These are phyloP conservation scores for Saguinus midas DNA, from an alignment of 2,113 vertebrate genomes.

Conservation along the genomic window DNA sequence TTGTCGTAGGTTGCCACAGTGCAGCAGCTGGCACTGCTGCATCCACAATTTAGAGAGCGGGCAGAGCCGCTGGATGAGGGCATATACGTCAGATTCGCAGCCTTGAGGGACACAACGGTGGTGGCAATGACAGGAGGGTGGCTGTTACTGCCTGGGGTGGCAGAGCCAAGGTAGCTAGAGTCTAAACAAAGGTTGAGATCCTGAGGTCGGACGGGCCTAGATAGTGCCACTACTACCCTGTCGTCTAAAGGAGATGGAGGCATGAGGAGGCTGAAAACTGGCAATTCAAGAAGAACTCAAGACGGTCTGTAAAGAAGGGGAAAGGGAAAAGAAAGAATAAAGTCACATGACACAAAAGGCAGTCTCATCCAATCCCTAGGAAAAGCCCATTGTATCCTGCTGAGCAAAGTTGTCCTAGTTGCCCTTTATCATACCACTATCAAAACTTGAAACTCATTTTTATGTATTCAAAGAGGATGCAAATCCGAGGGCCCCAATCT, in stretches of 20 bases:
- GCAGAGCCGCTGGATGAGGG: slow-evolving; percentile 99
- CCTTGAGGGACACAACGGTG: slow-evolving; percentile 93
- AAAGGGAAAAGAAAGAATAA: slow-evolving; percentile 60
- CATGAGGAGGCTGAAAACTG: slow-evolving; percentile 96
- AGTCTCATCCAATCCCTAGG: neutral
- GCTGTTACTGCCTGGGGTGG: slow-evolving; percentile 81
- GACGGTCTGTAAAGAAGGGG: slow-evolving; percentile 85
- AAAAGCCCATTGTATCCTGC: neutral
- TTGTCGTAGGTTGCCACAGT: slow-evolving; percentile 98
- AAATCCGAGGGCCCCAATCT: neutral
- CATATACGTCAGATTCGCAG: slow-evolving; percentile 99
- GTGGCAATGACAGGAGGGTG: slow-evolving; percentile 86
- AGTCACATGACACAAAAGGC: slow-evolving; percentile 36
- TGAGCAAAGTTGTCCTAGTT: neutral
- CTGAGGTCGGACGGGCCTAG: slow-evolving; percentile 98
- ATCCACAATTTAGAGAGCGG: slow-evolving; percentile 99
- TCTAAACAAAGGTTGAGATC: slow-evolving; percentile 97
- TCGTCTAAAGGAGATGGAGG: slow-evolving; percentile 99
- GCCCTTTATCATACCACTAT: neutral
- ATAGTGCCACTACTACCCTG: slow-evolving; percentile 99
- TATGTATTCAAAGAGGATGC: neutral
- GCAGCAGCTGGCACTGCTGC: slow-evolving; percentile 99
- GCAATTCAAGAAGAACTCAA: slow-evolving; percentile 92
- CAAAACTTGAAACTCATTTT: neutral
- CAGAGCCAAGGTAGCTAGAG: slow-evolving; percentile 92